These are phyloP conservation scores for Tipula confusa DNA, from an alignment of 2,888 invertebrate species.

Conservation along the genomic window DNA sequence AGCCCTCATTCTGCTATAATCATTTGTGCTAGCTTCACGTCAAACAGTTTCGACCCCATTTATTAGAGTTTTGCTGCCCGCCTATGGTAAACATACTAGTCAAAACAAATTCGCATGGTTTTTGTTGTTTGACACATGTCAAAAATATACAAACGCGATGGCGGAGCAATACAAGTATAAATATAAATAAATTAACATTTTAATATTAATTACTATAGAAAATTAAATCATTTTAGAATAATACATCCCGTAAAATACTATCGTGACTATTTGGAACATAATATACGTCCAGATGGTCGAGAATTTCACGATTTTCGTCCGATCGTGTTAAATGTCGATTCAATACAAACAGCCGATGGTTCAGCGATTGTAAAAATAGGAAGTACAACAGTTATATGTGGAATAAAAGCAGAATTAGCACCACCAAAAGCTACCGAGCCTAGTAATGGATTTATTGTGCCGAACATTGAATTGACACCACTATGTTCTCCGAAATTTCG, in stretches of 20 bases:
- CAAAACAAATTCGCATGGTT: too few relatives aligned
- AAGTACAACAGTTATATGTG: conserved; percentile 77
- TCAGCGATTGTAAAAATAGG: conserved; percentile 76
- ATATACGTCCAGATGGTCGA: conserved; percentile 73
- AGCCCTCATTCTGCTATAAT: too few relatives aligned
- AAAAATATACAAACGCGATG: background rate
- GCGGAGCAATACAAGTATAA: conserved; percentile 28
- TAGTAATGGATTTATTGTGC: conserved; percentile 67
- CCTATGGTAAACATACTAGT: too few relatives aligned
- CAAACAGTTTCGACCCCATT: too few relatives aligned
- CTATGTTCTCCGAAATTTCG: conserved; percentile 72
- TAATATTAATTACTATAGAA: too few relatives aligned
- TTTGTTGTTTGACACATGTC: background rate
- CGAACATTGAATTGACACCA: conserved; percentile 75
- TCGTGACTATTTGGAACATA: conserved; percentile 64
- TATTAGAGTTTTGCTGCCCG: too few relatives aligned
- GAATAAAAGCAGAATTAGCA: conserved; percentile 77
- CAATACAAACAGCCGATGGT: conserved; percentile 64
- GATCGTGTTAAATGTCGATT: conserved; percentile 58
- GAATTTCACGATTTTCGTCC: conserved; percentile 66
- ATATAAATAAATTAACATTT: background rate
- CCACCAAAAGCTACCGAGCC: conserved; percentile 68
- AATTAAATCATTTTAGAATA: conserved; percentile 53
- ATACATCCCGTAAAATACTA: conserved; percentile 74
- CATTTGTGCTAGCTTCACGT: too few relatives aligned